These are phyloP conservation scores for Tachina lurida DNA, from an alignment of 2,888 invertebrate genomes.

Conservation along the genomic window DNA sequence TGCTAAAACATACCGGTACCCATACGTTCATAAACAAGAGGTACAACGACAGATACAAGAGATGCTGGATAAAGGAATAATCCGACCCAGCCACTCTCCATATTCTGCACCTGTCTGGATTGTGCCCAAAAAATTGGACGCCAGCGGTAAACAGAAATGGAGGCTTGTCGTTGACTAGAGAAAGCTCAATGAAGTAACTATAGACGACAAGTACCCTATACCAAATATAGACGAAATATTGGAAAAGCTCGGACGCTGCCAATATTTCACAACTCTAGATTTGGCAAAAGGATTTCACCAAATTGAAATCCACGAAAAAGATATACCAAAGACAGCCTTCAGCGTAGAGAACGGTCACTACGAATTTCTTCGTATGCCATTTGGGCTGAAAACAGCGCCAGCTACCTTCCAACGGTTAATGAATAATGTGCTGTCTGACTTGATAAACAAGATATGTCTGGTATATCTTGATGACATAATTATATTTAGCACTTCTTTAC, in stretches of 20 bases:
- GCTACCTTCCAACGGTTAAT: constrained; percentile 79
- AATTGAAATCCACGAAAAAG: constrained; percentile 64
- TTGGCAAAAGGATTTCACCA: constrained; percentile 71
- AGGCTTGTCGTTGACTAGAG: too few species aligned
- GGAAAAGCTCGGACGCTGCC: constrained; percentile 67
- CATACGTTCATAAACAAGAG: too few species aligned
- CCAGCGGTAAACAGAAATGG: too few species aligned
- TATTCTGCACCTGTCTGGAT: too few species aligned
- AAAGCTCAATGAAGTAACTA: too few species aligned
- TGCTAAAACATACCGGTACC: too few species aligned
- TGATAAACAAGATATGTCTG: constrained; percentile 40
- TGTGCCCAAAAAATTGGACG: too few species aligned
- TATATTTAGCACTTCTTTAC: constrained; percentile 39
- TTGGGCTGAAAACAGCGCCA: too few species aligned
- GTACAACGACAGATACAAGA: too few species aligned
- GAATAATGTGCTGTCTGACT: constrained; percentile 74
- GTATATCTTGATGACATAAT: constrained; percentile 76
- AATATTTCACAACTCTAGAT: constrained; percentile 68
- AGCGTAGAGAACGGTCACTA: constrained; percentile 75
- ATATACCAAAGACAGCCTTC: constrained; percentile 40
- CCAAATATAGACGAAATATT: constrained; percentile 69
- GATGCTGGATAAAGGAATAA: too few species aligned
- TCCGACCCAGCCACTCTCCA: too few species aligned
- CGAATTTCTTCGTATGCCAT: constrained; percentile 76
- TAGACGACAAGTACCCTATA: constrained; percentile 65